Percentiles rank a stretch among this genome's conserved stretches.
Conservation (phyloP, 2,888 invertebrate genomes). For the Standfussiana lucernea region DNA sequence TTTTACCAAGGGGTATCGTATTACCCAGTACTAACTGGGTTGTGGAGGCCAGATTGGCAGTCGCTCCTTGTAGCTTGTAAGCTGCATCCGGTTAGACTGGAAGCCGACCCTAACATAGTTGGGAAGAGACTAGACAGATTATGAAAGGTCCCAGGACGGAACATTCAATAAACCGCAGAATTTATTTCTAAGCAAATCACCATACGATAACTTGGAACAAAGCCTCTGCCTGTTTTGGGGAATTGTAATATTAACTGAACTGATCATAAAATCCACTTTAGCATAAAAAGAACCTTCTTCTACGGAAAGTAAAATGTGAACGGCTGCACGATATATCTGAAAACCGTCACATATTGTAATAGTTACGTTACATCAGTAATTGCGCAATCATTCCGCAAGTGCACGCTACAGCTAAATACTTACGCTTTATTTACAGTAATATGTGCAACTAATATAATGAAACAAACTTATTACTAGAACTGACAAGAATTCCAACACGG, state of each 20-base stretch:
- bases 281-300: slow-evolving; percentile 18
- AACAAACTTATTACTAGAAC: slow-evolving; percentile 54
- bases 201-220: neutral
- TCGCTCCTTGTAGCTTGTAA: no score
- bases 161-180: neutral
- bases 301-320: slow-evolving; percentile 34
- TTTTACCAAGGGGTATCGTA: no score
- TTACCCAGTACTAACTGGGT: no score
- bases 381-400: slow-evolving; percentile 44
- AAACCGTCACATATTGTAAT: slow-evolving; percentile 40
- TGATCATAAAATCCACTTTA: neutral
- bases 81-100: no score
- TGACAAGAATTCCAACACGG: slow-evolving; percentile 56
- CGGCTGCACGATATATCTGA: slow-evolving; percentile 23
- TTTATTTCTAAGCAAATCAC: neutral
- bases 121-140: no score
- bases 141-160: neutral
- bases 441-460: slow-evolving; percentile 62
- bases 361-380: slow-evolving; percentile 55
- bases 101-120: no score
- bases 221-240: neutral
- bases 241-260: neutral
- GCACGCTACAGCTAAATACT: slow-evolving; percentile 42
- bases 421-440: slow-evolving; percentile 57
- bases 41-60: no score